Evolutionary conservation across 2,113 vertebrate species (phyloP), one percentile per base, ranked within the genome.

Genomic region (Forbesichthys agassizii): DNA sequence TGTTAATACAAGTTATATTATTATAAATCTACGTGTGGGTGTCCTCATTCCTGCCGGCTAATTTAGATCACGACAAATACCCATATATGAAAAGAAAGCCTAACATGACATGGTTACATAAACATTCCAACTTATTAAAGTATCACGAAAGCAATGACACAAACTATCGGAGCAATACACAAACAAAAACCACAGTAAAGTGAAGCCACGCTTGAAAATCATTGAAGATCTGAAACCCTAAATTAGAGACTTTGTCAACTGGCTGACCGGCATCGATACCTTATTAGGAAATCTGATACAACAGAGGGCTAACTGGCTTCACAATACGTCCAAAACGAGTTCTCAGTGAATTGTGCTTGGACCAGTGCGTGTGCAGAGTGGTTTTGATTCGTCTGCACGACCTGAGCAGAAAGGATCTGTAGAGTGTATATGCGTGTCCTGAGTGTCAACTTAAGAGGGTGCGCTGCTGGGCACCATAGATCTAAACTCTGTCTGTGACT

Each of bases 231-330:
- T 52, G 47, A 53, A 69, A 60, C 66, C 48, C n/a, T 51, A 57
- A 49, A 18, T 61, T n/a, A 61, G 68, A 11, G 13, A 48, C 36
- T n/a, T 59, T 69, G 48, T 51, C 55, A 69, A 52, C 11, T 11
- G 36, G 10, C 18, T 16, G 18, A 36, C 33, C 46, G 57, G 46
- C 47, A 52, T 69, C 68, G 11, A 52, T 14, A 42, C 33, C 57
- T 42, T 52, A 27, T 27, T 36, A 33, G 16, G 69, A 56, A 61
- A 62, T 55, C 9, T 12, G n/a, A 14, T 55, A 53, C 33, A 71
- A 33, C 51, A 71, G 13, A 46, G 18, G 49, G 42, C 63, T 71
- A 55, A 71, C 60, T 46, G 60, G 59, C 59, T 63, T 71, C 10
- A 71, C 33, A 46, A 64, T 55, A 13, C 49, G 11, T n/a, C 68